Evolutionary conservation across 2,113 vertebrate species (phyloP).

Genomic region (Mormyrus lacerda): DNA sequence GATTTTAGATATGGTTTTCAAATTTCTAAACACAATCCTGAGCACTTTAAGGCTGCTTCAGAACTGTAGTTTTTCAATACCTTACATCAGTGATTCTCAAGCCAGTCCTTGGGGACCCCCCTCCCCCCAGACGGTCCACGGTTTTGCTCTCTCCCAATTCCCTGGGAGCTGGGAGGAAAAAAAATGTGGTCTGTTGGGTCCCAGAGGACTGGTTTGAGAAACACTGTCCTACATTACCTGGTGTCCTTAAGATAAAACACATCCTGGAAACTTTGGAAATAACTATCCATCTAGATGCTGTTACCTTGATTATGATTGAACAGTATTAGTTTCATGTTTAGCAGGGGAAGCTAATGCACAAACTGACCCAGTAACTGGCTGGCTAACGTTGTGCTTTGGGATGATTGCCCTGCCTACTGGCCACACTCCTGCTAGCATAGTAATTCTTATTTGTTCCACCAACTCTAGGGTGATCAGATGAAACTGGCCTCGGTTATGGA

Average conservation of each 20-base stretch:
- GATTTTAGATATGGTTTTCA: neutral
- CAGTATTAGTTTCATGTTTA: neutral
- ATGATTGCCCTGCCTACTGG: neutral
- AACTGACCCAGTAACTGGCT: neutral
- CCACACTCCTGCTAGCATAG: neutral
- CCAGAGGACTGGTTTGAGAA: too few relatives aligned
- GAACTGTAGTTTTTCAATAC: neutral
- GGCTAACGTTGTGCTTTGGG: neutral
- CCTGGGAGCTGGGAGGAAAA: too few relatives aligned
- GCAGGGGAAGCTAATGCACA: neutral
- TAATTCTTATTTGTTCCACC: neutral
- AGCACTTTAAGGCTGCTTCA: neutral
- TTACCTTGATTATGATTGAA: neutral
- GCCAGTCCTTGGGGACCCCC: too few relatives aligned
- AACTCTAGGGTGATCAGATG: conserved; percentile 80
- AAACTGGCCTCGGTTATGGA: conserved; percentile 86
- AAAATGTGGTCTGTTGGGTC: too few relatives aligned
- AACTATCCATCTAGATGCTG: neutral
- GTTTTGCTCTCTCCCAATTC: neutral
- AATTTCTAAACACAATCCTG: neutral
- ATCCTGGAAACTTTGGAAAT: neutral
- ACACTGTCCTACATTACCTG: neutral
- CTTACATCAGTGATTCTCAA: neutral
- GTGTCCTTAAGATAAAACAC: neutral
- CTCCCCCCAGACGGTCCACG: neutral